phyloP scores from a whole-genome alignment of 1,140 invertebrate genomes.

The Drosophila kanapiae region DNA sequence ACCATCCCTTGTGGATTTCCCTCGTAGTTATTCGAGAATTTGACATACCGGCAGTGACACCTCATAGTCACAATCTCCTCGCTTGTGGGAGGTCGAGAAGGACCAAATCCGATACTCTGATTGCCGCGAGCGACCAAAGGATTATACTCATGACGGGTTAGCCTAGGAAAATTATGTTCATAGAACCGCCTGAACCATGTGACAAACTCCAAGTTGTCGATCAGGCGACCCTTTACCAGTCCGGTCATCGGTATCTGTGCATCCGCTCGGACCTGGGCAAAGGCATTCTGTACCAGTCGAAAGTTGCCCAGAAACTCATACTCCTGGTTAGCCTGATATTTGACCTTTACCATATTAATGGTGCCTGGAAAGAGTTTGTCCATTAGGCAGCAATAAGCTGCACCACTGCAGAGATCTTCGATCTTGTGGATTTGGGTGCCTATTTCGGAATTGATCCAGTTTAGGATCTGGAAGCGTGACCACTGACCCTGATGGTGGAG shows the following conservation, averaged over 20 bases:
- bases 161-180: not conserved
- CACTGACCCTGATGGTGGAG: not conserved
- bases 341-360: not conserved
- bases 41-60: too few relatives aligned
- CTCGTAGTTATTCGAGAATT: too few relatives aligned
- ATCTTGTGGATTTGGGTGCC: not conserved
- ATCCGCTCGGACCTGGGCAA: not conserved
- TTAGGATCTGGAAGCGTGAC: not conserved
- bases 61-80: too few relatives aligned
- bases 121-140: too few relatives aligned
- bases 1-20: too few relatives aligned
- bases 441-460: not conserved
- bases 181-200: not conserved
- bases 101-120: too few relatives aligned
- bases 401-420: not conserved
- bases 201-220: not conserved
- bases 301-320: conserved; percentile 2
- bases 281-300: conserved; percentile 2
- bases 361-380: not conserved
- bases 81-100: too few relatives aligned
- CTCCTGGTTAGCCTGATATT: not conserved
- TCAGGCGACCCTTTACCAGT: not conserved
- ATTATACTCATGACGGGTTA: too few relatives aligned
- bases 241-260: not conserved
- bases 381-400: not conserved